phyloP scores from a whole-genome alignment of 2,888 invertebrate species.

The Lycaena phlaeas region DNA sequence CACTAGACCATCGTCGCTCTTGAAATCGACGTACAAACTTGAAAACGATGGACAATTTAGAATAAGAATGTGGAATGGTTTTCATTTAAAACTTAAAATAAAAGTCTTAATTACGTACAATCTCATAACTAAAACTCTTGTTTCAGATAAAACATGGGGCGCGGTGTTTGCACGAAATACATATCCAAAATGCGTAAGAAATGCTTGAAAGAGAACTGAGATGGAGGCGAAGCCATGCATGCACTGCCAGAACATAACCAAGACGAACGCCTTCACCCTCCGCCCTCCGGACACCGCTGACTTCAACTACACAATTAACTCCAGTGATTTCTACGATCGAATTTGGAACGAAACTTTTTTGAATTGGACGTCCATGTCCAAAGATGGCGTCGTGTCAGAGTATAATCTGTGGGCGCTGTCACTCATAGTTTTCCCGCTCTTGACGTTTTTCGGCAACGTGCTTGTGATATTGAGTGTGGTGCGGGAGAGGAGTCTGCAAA shows the following conservation, averaged over 20 bases:
- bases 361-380: slow-evolving; percentile 47
- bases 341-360: slow-evolving; percentile 31
- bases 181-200: slow-evolving; percentile 1
- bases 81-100: too few relatives aligned
- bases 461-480: slow-evolving; percentile 95
- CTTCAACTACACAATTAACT: background rate
- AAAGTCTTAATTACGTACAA: too few relatives aligned
- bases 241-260: slow-evolving; percentile 39
- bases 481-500: slow-evolving; percentile 91
- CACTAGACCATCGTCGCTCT: too few relatives aligned
- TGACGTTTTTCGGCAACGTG: slow-evolving; percentile 97
- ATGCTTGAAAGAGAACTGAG: slow-evolving; percentile 15
- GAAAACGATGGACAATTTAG: too few relatives aligned
- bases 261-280: slow-evolving; percentile 32
- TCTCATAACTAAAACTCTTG: too few relatives aligned
- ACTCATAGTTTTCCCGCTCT: slow-evolving; percentile 89
- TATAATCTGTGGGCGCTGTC: slow-evolving; percentile 91
- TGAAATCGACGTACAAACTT: too few relatives aligned
- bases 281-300: slow-evolving; percentile 28
- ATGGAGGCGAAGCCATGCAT: slow-evolving; percentile 15
- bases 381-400: too few relatives aligned
- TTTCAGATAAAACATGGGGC: background rate
- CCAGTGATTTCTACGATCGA: slow-evolving; percentile 26
- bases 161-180: background rate
- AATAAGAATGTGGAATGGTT: too few relatives aligned